Conservation (phyloP, 2,888 invertebrate genomes). For the Cosmia pyralina region DNA sequence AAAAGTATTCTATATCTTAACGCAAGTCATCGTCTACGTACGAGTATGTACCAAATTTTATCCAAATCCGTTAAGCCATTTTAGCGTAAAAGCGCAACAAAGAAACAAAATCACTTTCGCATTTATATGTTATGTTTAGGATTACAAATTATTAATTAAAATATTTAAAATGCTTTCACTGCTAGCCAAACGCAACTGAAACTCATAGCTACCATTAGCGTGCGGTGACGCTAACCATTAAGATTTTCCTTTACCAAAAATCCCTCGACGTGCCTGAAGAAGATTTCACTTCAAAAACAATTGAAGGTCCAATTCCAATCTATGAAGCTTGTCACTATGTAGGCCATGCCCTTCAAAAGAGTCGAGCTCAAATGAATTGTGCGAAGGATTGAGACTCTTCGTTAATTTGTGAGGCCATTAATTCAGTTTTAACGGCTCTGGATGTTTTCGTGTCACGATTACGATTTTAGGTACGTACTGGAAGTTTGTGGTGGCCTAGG, state of each 20-base stretch:
- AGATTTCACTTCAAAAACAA: slow-evolving; percentile 2
- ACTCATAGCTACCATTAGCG: neutral
- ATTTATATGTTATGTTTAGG: no score
- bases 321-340: slow-evolving; percentile 27
- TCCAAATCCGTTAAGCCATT: no score
- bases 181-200: no score
- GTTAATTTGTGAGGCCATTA: slow-evolving; percentile 82
- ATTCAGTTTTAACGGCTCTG: slow-evolving; percentile 81
- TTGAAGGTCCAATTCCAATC: slow-evolving; percentile 8
- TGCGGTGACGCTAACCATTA: neutral
- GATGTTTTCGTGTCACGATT: slow-evolving; percentile 81
- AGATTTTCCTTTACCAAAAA: no score
- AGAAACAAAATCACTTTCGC: no score
- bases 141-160: no score
- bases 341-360: slow-evolving; percentile 46
- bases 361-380: slow-evolving; percentile 50
- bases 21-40: no score
- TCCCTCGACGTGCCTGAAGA: neutral
- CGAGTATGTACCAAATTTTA: no score
- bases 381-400: slow-evolving; percentile 64
- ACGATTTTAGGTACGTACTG: slow-evolving; percentile 69
- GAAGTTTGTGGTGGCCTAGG: slow-evolving; percentile 61
- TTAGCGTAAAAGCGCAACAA: no score
- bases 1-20: no score
- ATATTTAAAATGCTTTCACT: no score